phyloP scores from a whole-genome alignment of 2,797 vertebrate species.

The Tenualosa thibaudeaui region DNA sequence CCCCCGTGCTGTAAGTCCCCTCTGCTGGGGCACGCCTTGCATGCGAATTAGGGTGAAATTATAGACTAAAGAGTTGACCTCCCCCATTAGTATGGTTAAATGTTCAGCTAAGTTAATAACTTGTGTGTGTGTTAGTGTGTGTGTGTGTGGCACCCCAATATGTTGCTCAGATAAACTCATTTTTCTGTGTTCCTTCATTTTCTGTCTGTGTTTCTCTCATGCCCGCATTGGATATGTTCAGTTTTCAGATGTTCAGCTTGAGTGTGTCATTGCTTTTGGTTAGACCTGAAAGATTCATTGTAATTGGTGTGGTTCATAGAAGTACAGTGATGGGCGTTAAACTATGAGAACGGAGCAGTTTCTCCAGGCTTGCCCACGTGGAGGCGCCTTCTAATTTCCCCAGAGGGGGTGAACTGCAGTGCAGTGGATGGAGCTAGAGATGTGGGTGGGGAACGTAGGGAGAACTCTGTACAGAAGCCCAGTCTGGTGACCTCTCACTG shows the following conservation, averaged over 20 bases:
- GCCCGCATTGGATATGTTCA: not conserved
- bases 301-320: not conserved
- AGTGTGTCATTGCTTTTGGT: not conserved
- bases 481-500: not conserved
- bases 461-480: conserved; percentile 10
- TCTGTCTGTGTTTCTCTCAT: not conserved
- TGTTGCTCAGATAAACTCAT: not conserved
- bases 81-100: not conserved
- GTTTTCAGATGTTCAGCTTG: not conserved
- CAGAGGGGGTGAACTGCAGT: not conserved
- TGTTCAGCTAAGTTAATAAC: not conserved
- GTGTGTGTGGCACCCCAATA: not conserved
- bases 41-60: not conserved
- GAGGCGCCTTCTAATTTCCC: not conserved
- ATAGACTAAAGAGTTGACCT: not conserved
- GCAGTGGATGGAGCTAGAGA: not conserved
- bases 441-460: not conserved
- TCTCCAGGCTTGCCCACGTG: not conserved
- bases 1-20: not conserved
- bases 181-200: not conserved
- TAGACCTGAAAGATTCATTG: not conserved
- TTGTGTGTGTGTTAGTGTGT: too few relatives aligned
- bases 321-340: not conserved
- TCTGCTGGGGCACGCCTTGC: not conserved
- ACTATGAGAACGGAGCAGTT: not conserved